Evolutionary conservation across 2,888 invertebrate species (phyloP).

Genomic region (Standfussiana lucernea): DNA sequence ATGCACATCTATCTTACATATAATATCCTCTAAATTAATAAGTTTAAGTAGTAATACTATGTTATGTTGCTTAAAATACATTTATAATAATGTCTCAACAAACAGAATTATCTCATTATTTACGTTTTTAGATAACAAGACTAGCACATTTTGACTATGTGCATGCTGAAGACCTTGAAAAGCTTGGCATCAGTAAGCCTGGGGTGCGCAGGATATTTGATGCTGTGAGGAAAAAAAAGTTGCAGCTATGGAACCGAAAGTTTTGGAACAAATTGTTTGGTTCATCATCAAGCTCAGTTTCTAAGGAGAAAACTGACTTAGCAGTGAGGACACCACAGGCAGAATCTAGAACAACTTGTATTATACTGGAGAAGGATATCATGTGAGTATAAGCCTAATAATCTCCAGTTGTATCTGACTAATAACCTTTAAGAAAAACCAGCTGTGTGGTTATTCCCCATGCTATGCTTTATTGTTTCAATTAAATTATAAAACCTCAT

Average conservation of each 20-base stretch:
- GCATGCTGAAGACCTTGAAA: slow-evolving; percentile 98
- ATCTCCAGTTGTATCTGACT: background rate
- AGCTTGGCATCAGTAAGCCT: slow-evolving; percentile 98
- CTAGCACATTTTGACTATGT: slow-evolving; percentile 99
- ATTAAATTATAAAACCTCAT: slow-evolving; percentile 1
- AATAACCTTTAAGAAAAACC: slow-evolving; percentile 1
- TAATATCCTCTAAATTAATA: background rate
- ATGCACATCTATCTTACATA: background rate
- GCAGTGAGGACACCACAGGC: slow-evolving; percentile 81
- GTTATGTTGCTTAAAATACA: background rate
- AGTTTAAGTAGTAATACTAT: background rate
- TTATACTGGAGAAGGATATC: slow-evolving; percentile 96
- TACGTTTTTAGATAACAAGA: slow-evolving; percentile 93
- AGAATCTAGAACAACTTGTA: slow-evolving; percentile 92
- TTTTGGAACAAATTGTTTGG: slow-evolving; percentile 95
- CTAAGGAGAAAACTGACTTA: slow-evolving; percentile 88
- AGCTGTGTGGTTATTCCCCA: background rate
- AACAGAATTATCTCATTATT: slow-evolving; percentile 8
- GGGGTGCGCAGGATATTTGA: slow-evolving; percentile 97
- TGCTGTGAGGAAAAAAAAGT: slow-evolving; percentile 96
- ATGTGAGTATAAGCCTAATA: slow-evolving; percentile 82
- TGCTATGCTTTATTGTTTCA: slow-evolving; percentile 2
- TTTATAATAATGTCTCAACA: background rate
- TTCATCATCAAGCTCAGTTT: slow-evolving; percentile 81
- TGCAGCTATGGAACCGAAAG: slow-evolving; percentile 95